Conservation (phyloP, 2,113 vertebrate genomes). For the Coptodon bakossiorum region DNA sequence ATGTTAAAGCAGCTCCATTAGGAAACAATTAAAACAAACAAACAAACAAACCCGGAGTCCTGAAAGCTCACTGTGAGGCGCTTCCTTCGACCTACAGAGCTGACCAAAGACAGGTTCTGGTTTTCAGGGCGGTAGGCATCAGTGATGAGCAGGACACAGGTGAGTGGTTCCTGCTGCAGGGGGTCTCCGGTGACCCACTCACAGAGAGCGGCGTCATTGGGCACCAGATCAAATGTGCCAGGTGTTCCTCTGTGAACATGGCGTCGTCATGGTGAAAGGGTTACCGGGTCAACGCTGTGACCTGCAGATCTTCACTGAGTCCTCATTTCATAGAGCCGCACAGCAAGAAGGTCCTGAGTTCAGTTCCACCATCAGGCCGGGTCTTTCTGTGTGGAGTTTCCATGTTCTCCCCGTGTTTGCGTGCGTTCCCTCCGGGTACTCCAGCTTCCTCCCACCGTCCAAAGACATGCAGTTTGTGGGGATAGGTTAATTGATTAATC, state of each 20-base stretch:
- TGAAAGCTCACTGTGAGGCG: neutral
- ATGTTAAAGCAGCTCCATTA: neutral
- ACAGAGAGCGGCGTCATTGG: neutral
- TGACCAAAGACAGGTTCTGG: neutral
- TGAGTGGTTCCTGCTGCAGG: neutral
- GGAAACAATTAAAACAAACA: neutral
- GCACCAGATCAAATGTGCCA: neutral
- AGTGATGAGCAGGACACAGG: neutral
- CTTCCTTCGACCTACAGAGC: neutral
- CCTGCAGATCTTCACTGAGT: neutral
- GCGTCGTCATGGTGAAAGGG: rapidly evolving
- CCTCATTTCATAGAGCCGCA: neutral
- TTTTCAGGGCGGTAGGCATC: neutral
- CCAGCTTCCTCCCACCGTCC: no score
- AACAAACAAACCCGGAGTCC: neutral
- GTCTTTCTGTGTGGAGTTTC: no score
- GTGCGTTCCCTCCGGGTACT: no score
- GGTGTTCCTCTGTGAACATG: neutral
- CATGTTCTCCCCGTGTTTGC: no score
- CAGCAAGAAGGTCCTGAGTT: neutral
- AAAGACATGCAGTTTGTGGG: no score
- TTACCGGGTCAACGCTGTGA: neutral
- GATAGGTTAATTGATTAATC: no score
- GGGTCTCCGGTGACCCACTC: neutral
- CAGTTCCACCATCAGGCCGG: neutral